Base-by-base conservation (phyloP, 2,888 invertebrate genomes). In the Uropetala carovei region DNA sequence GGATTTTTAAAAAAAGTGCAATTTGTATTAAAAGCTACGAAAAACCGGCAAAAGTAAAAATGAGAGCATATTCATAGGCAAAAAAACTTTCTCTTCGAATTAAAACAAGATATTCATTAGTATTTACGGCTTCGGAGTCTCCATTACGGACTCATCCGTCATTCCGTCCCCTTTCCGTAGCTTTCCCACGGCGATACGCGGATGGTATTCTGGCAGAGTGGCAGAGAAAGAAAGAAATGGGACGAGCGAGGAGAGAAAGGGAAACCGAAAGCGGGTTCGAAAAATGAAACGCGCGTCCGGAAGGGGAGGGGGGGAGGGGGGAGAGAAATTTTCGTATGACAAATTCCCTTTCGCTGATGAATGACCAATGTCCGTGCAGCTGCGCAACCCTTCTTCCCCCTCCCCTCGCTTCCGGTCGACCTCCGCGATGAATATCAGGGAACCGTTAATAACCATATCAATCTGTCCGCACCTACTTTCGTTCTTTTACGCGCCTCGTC, bases 341-440 rank as follows among this genome's bases (percentile, higher is more conserved):
- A 75, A 75, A 75, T 75, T 27, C 22, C 75, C 75, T 75, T 75
- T 75, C 75, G 27, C 27, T 75, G 75, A 75, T 75, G 75, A 75
- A 75, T 75, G 75, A 27, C 75, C 75, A 13, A 75, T 75, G 75
- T 75, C 75, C 75, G 27, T 75, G 75, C 11, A 22, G 22, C 22
- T 27, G 27, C 75, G 27, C 22, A 75, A 13, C 22, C 22, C 75
- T 22, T 2, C 68, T 22, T 11, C 60, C 14, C 68, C 43, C 43
- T 5, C 43, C 1, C 43, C 43, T 43, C 43, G 43, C 43, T 3
- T 43, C 43, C 43, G 43, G 43, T 43, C 43, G 18, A n/a, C 14
- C 68, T 22, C 68, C 5, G 75, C 27, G 27, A 75, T 27, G 75
- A 27, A 27, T 75, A 75, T 75, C 75, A 27, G 68, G 18, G n/a